These are phyloP conservation scores for Holothuria scabra DNA, from an alignment of 53 echinoderm and acorn worm genomes.

Conservation along the genomic window DNA sequence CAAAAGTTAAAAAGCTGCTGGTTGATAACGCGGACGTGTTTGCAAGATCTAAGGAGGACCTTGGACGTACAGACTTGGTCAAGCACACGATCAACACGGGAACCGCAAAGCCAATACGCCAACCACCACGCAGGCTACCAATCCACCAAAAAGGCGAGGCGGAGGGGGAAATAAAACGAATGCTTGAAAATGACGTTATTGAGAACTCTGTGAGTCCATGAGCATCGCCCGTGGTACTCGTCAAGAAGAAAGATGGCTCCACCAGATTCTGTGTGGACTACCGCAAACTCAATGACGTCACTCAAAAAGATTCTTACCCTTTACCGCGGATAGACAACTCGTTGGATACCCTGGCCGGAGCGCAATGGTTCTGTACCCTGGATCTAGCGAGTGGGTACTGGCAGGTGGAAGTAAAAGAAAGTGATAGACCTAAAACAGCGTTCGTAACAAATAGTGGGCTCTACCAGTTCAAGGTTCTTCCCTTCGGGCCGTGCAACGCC, in stretches of 20 bases:
- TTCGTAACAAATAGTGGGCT: no score
- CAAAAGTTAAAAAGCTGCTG: slow-evolving; percentile 10
- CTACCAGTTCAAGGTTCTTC: no score
- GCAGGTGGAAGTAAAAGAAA: no score
- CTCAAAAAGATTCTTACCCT: slow-evolving; percentile 3
- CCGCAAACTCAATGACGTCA: no score
- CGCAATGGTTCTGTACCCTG: neutral
- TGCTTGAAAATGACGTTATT: slow-evolving; percentile 47
- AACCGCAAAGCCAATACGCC: slow-evolving; percentile 46
- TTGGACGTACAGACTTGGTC: slow-evolving; percentile 65
- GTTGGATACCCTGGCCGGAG: neutral
- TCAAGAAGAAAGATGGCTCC: slow-evolving; percentile 56
- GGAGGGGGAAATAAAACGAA: slow-evolving; percentile 25
- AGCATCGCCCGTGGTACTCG: slow-evolving; percentile 53
- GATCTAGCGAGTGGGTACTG: neutral
- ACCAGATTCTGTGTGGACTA: slow-evolving; percentile 53
- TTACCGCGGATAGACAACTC: neutral
- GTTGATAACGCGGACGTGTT: slow-evolving; percentile 54
- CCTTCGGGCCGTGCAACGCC: no score
- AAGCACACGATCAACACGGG: slow-evolving; percentile 66
- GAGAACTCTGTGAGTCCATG: slow-evolving; percentile 62
- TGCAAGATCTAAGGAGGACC: slow-evolving; percentile 41
- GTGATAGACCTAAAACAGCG: no score
- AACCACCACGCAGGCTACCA: slow-evolving; percentile 55
- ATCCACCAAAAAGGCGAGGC: slow-evolving; percentile 52